Base-by-base conservation (phyloP, 1,140 invertebrate genomes). In the Phymastichus coffea region DNA sequence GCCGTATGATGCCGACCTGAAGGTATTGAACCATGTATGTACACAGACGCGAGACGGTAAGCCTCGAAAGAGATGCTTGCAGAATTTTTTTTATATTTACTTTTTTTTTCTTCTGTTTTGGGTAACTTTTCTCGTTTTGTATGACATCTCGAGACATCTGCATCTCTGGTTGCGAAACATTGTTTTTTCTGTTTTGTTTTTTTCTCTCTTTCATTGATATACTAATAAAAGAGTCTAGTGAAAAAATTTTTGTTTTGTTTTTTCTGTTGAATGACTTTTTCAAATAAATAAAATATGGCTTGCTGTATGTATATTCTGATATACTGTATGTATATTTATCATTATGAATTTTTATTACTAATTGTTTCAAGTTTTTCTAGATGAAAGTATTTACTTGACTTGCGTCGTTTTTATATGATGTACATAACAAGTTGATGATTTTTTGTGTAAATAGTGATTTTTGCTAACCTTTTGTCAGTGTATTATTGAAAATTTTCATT, bases 1-100 rank as follows among this genome's bases (percentile, higher is more conserved):
- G 67, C 88, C 90, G 66, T 94, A 93, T 73, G 91, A 94, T 82
- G 87, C 89, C 76, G 92, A 95, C 85, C 91, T 97, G 83, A 96
- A 96, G 86, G 91, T 97, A 88, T 86, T 85, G 80, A 80, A 80
- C 64, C 78, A 80, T 80, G 78, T 80, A 80, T 79, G 78, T 80
- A 80, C 66, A 78, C 60, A 67, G 70, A 72, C 62, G 70, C 73
- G 71, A 71, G 59, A 78, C 78, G 77, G 74, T 78, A 79, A 78
- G 73, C 73, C 66, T 69, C 63, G 58, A 66, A 68, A 68, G 57
- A 65, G 43, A 60, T 4, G 47, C 60, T 65, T 56, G 51, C 46
- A 59, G 44, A 57, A 33, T 33, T 46, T 63, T 46, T 28, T 52
- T 59, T 63, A 43, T 41, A 25, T 59, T 61, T 58, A 12, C 49